Evolutionary conservation across 2,113 vertebrate genomes (phyloP).

Genomic region (Elanoides forficatus): DNA sequence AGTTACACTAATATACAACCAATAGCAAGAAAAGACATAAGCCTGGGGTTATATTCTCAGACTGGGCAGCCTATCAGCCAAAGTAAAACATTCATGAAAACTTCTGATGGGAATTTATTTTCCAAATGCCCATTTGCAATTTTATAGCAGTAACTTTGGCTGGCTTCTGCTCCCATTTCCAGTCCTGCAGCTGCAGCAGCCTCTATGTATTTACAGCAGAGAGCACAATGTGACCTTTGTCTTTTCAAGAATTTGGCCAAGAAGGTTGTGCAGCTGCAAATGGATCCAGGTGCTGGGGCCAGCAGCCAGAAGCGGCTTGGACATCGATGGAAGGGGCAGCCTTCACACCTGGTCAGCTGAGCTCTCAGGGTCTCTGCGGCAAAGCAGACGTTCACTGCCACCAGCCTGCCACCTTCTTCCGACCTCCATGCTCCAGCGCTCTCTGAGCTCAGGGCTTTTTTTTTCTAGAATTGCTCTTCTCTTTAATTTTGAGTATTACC

Average conservation of each 20-base stretch:
- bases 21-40: not conserved
- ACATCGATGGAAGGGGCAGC: not conserved
- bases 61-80: not conserved
- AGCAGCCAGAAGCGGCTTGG: not conserved
- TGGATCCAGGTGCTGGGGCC: not conserved
- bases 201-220: not conserved
- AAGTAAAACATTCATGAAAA: not conserved
- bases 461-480: not conserved
- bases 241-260: not conserved
- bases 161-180: not conserved
- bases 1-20: not conserved
- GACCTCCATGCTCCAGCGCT: not conserved
- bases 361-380: fast-evolving
- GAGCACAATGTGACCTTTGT: conserved; percentile 38
- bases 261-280: conserved; percentile 17
- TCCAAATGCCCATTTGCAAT: not conserved
- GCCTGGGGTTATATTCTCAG: not conserved
- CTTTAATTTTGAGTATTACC: not conserved
- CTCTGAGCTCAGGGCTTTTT: not conserved
- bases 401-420: not conserved
- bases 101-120: not conserved
- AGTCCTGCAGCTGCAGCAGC: conserved; percentile 6
- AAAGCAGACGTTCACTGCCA: not conserved
- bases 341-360: not conserved
- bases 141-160: not conserved